These are phyloP conservation scores for Andrena hattorfiana DNA, from an alignment of 2,888 invertebrate genomes.

Conservation along the genomic window DNA sequence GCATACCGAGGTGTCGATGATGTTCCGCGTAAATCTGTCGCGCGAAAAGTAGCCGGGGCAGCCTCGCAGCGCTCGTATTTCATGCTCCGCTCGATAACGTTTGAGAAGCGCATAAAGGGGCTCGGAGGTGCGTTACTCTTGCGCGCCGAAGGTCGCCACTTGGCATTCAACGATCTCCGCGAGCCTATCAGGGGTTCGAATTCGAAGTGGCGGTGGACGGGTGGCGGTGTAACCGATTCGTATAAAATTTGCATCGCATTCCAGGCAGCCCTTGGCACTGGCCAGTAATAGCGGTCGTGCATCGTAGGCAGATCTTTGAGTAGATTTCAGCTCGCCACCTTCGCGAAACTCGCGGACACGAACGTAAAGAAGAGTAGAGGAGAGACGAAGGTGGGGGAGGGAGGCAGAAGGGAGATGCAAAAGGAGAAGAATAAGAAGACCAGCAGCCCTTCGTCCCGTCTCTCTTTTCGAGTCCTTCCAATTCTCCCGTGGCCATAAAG, in stretches of 20 bases:
- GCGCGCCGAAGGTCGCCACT: slow-evolving; percentile 57
- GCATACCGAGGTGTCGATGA: not conserved
- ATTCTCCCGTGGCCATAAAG: slow-evolving; percentile 62
- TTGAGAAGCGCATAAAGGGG: slow-evolving; percentile 25
- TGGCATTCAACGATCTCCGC: slow-evolving; percentile 57
- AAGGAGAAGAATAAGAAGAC: slow-evolving; percentile 17
- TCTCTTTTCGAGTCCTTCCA: slow-evolving; percentile 53
- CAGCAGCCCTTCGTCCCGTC: slow-evolving; percentile 40
- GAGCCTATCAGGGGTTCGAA: slow-evolving; percentile 64
- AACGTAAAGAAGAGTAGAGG: slow-evolving; percentile 22
- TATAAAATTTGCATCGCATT: slow-evolving; percentile 75
- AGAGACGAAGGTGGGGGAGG: not conserved
- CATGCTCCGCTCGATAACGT: slow-evolving; percentile 4
- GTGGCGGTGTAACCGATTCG: slow-evolving; percentile 66
- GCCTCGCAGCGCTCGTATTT: not conserved
- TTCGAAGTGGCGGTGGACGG: slow-evolving; percentile 52
- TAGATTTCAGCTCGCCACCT: slow-evolving; percentile 60
- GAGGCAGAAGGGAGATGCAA: not conserved
- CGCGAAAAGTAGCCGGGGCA: not conserved
- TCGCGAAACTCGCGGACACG: slow-evolving; percentile 48
- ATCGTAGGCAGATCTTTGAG: slow-evolving; percentile 58
- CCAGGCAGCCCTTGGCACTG: slow-evolving; percentile 55
- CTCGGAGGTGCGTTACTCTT: slow-evolving; percentile 42
- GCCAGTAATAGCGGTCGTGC: slow-evolving; percentile 58
- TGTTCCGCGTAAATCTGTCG: slow-evolving; percentile 1